A percentile compares a stretch with the other conserved stretches of the same genome.
Conservation (phyloP, 2,888 invertebrate genomes). For the Epirrita christyi region DNA sequence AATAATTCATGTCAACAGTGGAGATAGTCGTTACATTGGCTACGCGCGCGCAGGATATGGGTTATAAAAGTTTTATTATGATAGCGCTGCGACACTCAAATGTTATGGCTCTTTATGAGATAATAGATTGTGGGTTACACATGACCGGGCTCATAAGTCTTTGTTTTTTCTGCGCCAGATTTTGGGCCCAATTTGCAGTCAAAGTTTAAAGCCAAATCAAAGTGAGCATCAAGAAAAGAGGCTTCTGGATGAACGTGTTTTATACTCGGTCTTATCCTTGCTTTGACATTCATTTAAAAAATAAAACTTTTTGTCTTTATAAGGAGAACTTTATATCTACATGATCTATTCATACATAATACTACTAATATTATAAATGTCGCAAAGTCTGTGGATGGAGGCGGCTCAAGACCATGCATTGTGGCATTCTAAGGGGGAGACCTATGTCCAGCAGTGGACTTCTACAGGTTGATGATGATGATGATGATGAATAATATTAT, state of each 20-base stretch:
- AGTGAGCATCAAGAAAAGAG: neutral
- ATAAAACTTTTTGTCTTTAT: too few relatives aligned
- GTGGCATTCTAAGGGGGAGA: too few relatives aligned
- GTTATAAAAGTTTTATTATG: slow-evolving; percentile 46
- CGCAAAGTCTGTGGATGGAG: too few relatives aligned
- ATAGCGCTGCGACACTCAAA: slow-evolving; percentile 42
- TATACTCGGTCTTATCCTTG: neutral
- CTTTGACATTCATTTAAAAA: neutral
- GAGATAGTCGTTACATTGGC: slow-evolving; percentile 16
- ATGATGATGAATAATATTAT: too few relatives aligned
- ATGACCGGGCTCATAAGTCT: slow-evolving; percentile 25
- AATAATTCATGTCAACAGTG: slow-evolving; percentile 24
- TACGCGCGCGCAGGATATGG: slow-evolving; percentile 33
- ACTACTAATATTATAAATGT: too few relatives aligned
- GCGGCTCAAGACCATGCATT: too few relatives aligned
- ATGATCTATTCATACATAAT: too few relatives aligned
- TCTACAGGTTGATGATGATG: too few relatives aligned
- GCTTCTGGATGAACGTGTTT: neutral
- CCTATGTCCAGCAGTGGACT: too few relatives aligned
- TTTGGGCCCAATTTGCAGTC: slow-evolving; percentile 15
- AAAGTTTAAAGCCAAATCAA: slow-evolving; percentile 10
- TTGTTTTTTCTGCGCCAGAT: slow-evolving; percentile 12
- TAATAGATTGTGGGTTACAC: slow-evolving; percentile 42
- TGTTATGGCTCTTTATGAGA: slow-evolving; percentile 40
- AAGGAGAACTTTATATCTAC: too few relatives aligned